Evolutionary conservation across 2,113 vertebrate species (phyloP), one percentile per base, ranked within the genome.

Genomic region (Phainopepla nitens): DNA sequence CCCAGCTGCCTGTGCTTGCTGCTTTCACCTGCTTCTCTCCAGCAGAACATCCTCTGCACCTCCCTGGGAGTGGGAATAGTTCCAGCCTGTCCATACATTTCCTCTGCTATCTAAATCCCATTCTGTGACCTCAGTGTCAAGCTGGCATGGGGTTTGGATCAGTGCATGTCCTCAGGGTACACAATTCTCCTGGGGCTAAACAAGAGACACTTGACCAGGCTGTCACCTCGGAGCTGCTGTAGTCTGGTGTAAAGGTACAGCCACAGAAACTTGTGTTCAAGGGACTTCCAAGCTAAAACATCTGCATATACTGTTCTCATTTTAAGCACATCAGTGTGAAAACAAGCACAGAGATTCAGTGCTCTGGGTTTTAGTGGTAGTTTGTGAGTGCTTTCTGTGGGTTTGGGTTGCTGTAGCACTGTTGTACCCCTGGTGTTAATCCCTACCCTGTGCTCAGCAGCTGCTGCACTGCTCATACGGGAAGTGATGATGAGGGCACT

Each of bases 251-350:
- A 27, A 68, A 49, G 25, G 10, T 4, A 11, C 42, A 58, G 60
- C 33, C 72, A 50, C 29, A 71, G 51, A 58, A 76, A 28, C 29
- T 22, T 19, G 5, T 5, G 11, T 9, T 62, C 35, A 13, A 3
- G 7, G 3, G 23, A 15, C 23, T 35, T 13, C 45, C 45, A 31
- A 25, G 58, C 24, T 42, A 27, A 45, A 53, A 1, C 10, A 14
- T 11, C 18, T 42, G 45, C 3, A 2, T 0, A 4, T 14, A 4
- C 8, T 0, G 5, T 20, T 42, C 28, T 28, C 0, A 1, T n/a
- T 62, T 62, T 21, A 50, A 70, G 36, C 13, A 11, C 35, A 20
- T 9, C 10, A 2, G 25, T 21, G 76, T 36, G 64, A 49, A 73
- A 69, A 36, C 44, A 39, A 75, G 69, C 58, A 51, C n/a, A 24